These are phyloP conservation scores for Drosophila sp. DNA, from an alignment of 1,140 invertebrate species.

Conservation along the genomic window DNA sequence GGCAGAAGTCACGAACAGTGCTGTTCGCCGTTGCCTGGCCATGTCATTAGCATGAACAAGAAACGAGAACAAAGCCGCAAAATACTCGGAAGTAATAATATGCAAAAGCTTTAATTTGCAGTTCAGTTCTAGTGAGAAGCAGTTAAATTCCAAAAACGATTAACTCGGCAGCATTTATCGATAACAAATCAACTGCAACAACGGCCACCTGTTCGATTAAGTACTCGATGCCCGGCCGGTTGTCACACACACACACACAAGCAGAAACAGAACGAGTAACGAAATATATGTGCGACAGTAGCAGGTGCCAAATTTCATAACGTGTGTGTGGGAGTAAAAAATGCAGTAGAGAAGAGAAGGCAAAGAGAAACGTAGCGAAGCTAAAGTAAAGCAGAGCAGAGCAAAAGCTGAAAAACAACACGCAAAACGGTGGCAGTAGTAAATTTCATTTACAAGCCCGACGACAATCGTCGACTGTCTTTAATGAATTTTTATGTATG, in stretches of 20 bases:
- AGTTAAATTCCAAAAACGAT: slow-evolving; percentile 33
- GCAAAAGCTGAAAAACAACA: slow-evolving; percentile 39
- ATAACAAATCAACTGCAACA: slow-evolving; percentile 39
- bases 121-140: slow-evolving; percentile 38
- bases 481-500: slow-evolving; percentile 82
- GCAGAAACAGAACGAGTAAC: slow-evolving; percentile 17
- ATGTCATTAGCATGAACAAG: slow-evolving; percentile 67
- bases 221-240: slow-evolving; percentile 57
- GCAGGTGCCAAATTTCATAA: slow-evolving; percentile 70
- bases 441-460: slow-evolving; percentile 78
- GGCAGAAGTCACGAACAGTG: slow-evolving; percentile 74
- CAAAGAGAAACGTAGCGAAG: slow-evolving; percentile 8
- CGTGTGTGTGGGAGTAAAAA: slow-evolving; percentile 37
- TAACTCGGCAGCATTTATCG: slow-evolving; percentile 47
- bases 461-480: slow-evolving; percentile 45
- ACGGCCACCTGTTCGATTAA: slow-evolving; percentile 76
- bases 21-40: slow-evolving; percentile 43
- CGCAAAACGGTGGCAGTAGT: slow-evolving; percentile 77
- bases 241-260: slow-evolving; percentile 12
- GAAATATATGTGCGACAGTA: slow-evolving; percentile 21
- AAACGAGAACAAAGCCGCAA: slow-evolving; percentile 54
- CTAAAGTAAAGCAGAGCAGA: slow-evolving; percentile 11
- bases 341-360: slow-evolving; percentile 32
- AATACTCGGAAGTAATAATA: slow-evolving; percentile 66
- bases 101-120: slow-evolving; percentile 39